Conservation (phyloP, 2,113 vertebrate genomes). For the Hystrix cristata region DNA sequence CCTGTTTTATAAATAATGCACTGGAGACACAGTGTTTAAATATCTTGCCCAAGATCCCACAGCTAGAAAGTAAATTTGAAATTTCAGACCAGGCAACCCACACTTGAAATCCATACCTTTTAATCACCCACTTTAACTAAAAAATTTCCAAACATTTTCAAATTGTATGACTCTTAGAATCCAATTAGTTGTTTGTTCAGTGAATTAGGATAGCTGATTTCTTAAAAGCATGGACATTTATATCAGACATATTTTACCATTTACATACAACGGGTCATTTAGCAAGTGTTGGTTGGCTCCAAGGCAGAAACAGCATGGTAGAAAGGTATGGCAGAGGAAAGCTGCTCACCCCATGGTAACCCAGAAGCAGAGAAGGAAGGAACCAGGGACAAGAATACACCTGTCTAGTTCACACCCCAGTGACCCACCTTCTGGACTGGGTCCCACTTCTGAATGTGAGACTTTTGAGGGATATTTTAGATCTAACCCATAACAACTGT, state of each 20-base stretch:
- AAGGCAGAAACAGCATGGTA: neutral
- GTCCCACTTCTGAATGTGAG: neutral
- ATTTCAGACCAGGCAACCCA: neutral
- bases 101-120: neutral
- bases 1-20: neutral
- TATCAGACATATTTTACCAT: neutral
- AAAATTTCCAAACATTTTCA: conserved; percentile 25
- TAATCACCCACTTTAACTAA: neutral
- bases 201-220: conserved; percentile 11
- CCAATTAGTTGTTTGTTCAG: conserved; percentile 6
- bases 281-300: neutral
- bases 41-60: no score
- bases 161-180: neutral
- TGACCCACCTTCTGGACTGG: neutral
- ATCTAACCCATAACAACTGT: neutral
- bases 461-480: neutral
- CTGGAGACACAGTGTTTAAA: neutral
- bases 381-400: neutral
- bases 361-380: neutral
- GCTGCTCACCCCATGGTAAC: neutral
- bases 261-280: neutral
- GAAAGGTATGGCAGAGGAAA: neutral
- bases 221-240: neutral
- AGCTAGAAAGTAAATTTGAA: conserved; percentile 1
- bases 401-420: neutral